A percentile compares a stretch with the other conserved stretches of the same genome.
These are phyloP conservation scores for Phorcus lineatus DNA, from an alignment of 2,888 invertebrate species.

Conservation along the genomic window DNA sequence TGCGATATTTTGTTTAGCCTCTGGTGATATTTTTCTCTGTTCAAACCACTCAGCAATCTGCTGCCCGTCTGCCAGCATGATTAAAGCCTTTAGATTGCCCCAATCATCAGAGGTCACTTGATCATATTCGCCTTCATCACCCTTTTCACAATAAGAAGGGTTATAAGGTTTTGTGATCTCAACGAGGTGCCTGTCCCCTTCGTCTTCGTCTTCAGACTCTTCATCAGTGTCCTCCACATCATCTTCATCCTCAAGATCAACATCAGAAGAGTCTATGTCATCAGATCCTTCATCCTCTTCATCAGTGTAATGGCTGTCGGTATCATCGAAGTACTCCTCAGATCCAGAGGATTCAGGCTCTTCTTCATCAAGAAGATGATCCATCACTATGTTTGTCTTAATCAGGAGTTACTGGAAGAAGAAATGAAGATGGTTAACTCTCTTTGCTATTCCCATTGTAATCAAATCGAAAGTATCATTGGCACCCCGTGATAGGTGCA, in stretches of 20 bases:
- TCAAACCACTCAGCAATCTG: conserved; percentile 1
- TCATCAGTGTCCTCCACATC: neutral
- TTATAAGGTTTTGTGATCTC: neutral
- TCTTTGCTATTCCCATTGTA: no score
- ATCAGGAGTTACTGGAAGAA: neutral
- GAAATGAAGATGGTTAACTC: no score
- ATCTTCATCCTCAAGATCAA: neutral
- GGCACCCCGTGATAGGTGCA: no score
- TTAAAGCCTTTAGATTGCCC: neutral
- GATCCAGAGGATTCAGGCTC: neutral
- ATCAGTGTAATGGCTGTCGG: conserved; percentile 12
- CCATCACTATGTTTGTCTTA: no score
- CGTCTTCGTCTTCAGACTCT: neutral
- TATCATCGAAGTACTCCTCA: conserved; percentile 6
- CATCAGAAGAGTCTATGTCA: neutral
- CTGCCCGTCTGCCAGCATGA: neutral
- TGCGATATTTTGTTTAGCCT: neutral
- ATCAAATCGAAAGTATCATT: no score
- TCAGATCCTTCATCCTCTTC: neutral
- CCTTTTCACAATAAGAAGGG: neutral
- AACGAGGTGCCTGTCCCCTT: neutral
- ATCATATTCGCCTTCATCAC: neutral
- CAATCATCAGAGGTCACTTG: neutral
- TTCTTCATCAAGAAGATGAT: no score
- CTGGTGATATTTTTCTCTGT: neutral